These are phyloP conservation scores for Bradynema listronoti DNA, from an alignment of 1,140 invertebrate species.

Conservation along the genomic window DNA sequence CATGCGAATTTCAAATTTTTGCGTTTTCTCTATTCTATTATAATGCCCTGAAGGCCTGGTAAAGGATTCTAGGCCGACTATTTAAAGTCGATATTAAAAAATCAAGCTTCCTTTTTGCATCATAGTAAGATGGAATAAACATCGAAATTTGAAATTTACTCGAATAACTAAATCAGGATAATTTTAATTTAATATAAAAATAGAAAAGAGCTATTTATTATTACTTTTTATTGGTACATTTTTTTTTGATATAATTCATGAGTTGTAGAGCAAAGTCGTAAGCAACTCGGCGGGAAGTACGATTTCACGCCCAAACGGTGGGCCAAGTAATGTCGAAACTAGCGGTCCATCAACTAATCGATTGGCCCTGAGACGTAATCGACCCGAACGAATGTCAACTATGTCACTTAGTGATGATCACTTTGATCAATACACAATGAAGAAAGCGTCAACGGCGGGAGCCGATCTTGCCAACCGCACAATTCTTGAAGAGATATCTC, in stretches of 20 bases:
- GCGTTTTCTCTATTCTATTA: too few species aligned
- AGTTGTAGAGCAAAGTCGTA: not conserved
- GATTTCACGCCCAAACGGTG: not conserved
- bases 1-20: too few species aligned
- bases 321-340: not conserved
- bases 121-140: too few species aligned
- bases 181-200: not conserved
- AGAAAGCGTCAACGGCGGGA: constrained; percentile 17
- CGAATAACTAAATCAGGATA: too few species aligned
- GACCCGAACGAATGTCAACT: constrained; percentile 29
- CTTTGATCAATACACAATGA: constrained; percentile 54
- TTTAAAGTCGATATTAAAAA: too few species aligned
- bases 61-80: too few species aligned
- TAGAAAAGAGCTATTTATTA: not conserved
- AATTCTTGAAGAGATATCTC: not conserved
- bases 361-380: not conserved
- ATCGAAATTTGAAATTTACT: too few species aligned
- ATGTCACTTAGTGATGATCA: constrained; percentile 55
- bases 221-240: not conserved
- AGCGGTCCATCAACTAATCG: not conserved
- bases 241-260: not conserved
- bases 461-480: constrained; percentile 7
- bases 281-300: not conserved
- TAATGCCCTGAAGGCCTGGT: too few species aligned
- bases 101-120: too few species aligned